These are phyloP conservation scores for Coluber constrictor DNA, from an alignment of 2,797 vertebrate genomes.

Conservation along the genomic window DNA sequence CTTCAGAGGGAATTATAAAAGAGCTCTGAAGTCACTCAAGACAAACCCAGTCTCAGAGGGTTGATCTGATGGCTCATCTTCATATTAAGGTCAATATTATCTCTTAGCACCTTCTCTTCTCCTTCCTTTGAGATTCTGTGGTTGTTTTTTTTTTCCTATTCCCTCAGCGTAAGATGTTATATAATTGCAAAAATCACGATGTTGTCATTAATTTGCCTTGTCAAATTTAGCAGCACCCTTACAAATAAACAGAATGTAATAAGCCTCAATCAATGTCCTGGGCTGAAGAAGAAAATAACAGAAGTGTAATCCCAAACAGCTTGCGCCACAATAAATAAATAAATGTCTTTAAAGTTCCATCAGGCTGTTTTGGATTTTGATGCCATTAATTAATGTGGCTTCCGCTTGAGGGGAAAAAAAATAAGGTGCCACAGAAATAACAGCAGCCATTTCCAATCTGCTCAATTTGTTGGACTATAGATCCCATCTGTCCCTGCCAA, in stretches of 20 bases:
- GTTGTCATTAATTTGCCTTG: neutral
- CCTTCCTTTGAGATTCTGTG: neutral
- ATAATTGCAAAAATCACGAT: neutral
- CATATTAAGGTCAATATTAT: neutral
- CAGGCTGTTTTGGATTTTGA: neutral
- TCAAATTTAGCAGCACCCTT: neutral
- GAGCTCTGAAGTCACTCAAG: neutral
- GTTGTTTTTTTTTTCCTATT: neutral
- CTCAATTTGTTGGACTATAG: neutral
- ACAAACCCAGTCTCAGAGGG: neutral
- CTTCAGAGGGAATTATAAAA: neutral
- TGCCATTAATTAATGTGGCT: neutral
- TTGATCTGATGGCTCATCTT: neutral
- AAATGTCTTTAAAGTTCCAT: neutral
- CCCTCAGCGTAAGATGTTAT: neutral
- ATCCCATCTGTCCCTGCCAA: neutral
- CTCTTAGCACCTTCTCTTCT: neutral
- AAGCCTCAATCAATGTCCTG: neutral
- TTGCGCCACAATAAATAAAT: neutral
- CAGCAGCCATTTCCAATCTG: neutral
- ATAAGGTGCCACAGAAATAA: neutral
- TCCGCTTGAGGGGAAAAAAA: neutral
- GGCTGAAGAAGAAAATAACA: neutral
- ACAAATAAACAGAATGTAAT: neutral
- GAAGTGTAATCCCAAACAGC: neutral